Percentiles rank a stretch among this genome's conserved stretches.
Evolutionary conservation across 2,797 vertebrate species (phyloP).

Genomic region (Poeciliopsis infans): DNA sequence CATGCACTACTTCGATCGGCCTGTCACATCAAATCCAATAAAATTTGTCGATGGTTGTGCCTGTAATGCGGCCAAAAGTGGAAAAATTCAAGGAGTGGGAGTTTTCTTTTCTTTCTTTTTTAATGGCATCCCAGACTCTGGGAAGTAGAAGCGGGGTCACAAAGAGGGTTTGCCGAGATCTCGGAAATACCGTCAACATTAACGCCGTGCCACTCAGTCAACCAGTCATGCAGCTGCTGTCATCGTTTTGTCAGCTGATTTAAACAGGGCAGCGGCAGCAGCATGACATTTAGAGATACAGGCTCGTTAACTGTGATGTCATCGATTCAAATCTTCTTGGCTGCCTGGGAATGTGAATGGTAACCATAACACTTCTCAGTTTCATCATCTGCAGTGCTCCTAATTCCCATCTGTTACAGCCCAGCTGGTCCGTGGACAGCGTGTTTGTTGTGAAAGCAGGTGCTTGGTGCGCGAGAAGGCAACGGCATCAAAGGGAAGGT

Average conservation of each 20-base stretch:
- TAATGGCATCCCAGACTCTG: background rate
- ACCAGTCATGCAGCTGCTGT: slow-evolving; percentile 23
- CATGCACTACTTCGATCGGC: background rate
- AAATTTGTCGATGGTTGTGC: background rate
- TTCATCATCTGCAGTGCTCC: slow-evolving; percentile 30
- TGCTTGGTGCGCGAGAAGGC: slow-evolving; percentile 19
- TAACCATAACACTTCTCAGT: slow-evolving; percentile 20
- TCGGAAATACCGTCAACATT: slow-evolving; percentile 14
- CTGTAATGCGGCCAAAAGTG: background rate
- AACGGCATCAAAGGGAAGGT: background rate
- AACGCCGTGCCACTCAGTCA: slow-evolving; percentile 20
- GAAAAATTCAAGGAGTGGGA: background rate
- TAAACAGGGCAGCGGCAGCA: background rate
- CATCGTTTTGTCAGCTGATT: background rate
- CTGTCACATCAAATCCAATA: background rate
- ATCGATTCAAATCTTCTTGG: slow-evolving; percentile 29
- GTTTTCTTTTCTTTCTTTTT: background rate
- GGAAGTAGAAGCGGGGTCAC: slow-evolving; percentile 25
- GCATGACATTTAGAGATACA: slow-evolving; percentile 21
- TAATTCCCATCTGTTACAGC: slow-evolving; percentile 14
- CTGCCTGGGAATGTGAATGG: slow-evolving; percentile 26
- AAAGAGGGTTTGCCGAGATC: slow-evolving; percentile 41
- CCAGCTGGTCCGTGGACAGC: slow-evolving; percentile 28
- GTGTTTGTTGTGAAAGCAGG: slow-evolving; percentile 5
- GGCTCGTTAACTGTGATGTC: slow-evolving; percentile 32